Evolutionary conservation across 2,888 invertebrate genomes (phyloP).

Genomic region (Caenorhabditis drosophilae): DNA sequence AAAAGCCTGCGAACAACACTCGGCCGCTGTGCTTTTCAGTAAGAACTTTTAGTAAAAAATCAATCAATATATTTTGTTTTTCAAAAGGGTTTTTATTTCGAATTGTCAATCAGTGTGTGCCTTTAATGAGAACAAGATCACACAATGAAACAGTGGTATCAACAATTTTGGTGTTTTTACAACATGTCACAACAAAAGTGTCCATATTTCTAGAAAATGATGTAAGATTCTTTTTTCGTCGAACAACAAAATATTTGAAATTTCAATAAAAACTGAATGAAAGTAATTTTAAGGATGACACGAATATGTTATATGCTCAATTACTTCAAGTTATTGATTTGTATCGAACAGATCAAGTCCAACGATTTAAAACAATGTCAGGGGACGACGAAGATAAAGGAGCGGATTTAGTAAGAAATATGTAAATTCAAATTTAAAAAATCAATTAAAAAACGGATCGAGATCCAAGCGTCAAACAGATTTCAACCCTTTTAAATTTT

Average conservation of each 20-base stretch:
- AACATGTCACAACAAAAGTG: conserved; percentile 54
- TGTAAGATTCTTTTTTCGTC: conserved; percentile 7
- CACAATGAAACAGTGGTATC: conserved; percentile 53
- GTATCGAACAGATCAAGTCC: conserved; percentile 43
- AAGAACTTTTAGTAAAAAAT: conserved; percentile 47
- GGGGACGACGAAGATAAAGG: conserved; percentile 50
- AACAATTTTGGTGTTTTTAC: conserved; percentile 55
- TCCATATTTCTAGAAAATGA: conserved; percentile 50
- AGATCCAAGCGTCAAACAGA: too few relatives aligned
- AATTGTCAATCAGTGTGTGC: conserved; percentile 45
- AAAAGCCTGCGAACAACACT: conserved; percentile 75
- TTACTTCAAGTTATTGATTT: conserved; percentile 41
- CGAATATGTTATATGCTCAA: conserved; percentile 32
- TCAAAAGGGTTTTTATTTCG: conserved; percentile 15
- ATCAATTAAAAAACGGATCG: too few relatives aligned
- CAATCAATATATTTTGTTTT: conserved; percentile 2
- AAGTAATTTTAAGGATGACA: conserved; percentile 29
- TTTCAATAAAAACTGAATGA: background rate
- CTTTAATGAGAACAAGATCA: conserved; percentile 39
- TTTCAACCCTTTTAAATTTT: too few relatives aligned
- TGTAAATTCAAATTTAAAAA: too few relatives aligned
- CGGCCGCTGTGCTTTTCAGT: conserved; percentile 73
- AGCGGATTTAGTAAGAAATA: conserved; percentile 69
- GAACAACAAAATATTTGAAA: background rate
- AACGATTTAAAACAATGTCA: conserved; percentile 31